Evolutionary conservation across 2,797 vertebrate genomes (phyloP).

Genomic region (Protosalanx chinensis): DNA sequence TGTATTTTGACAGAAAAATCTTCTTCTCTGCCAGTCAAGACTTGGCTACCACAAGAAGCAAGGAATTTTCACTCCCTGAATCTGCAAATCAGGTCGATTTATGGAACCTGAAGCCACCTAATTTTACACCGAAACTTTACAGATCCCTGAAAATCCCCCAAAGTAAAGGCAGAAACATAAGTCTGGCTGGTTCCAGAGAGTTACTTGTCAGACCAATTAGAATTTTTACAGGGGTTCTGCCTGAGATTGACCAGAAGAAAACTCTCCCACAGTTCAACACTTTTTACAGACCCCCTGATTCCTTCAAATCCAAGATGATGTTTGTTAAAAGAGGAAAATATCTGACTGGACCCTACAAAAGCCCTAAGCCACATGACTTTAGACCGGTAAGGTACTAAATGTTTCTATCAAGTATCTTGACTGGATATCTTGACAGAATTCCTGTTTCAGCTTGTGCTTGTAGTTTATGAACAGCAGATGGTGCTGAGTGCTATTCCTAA

Average conservation of each 20-base stretch:
- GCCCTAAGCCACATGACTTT: constrained; percentile 69
- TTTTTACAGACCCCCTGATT: constrained; percentile 49
- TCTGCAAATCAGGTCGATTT: constrained; percentile 11
- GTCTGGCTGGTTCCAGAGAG: neutral
- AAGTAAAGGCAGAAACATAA: constrained; percentile 34
- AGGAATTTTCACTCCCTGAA: constrained; percentile 1
- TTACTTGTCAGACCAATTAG: constrained; percentile 22
- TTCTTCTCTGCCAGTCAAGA: constrained; percentile 52
- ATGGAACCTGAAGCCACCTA: constrained; percentile 59
- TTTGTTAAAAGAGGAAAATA: constrained; percentile 66
- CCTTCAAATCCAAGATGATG: constrained; percentile 55
- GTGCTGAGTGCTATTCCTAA: constrained; percentile 1
- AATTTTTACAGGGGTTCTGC: constrained; percentile 35
- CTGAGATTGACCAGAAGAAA: constrained; percentile 22
- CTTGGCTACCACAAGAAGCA: constrained; percentile 38
- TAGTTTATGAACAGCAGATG: constrained; percentile 49
- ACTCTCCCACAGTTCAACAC: constrained; percentile 51
- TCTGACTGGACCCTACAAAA: constrained; percentile 47
- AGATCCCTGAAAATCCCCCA: constrained; percentile 41
- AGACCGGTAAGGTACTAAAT: constrained; percentile 59
- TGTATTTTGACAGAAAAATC: constrained; percentile 55
- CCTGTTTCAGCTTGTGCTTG: constrained; percentile 1
- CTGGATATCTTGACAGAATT: neutral
- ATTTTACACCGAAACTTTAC: constrained; percentile 67
- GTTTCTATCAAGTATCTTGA: neutral